Base-by-base conservation (phyloP, 2,888 invertebrate species). In the Megaustenia siamemsis region DNA sequence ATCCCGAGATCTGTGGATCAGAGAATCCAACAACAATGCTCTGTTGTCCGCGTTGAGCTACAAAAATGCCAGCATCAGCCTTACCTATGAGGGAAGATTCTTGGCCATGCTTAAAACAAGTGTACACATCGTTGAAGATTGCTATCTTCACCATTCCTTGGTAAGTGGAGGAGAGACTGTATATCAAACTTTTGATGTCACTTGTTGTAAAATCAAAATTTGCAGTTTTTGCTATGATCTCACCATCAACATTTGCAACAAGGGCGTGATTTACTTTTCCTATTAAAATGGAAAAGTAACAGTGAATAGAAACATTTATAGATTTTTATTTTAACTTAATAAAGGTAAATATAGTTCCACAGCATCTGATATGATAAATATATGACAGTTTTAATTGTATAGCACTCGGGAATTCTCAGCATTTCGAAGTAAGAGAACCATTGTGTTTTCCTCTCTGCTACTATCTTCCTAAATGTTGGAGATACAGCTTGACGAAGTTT, bases 21-120 rank as follows among this genome's bases (percentile, higher is more conserved):
- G 68, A 63, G 35, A 83, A 68, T n/a, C 83, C 83, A 18, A 83
- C 77, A 35, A 83, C 77, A 6, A 83, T 28, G 68, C 45, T 77
- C 53, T 68, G 45, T 43, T n/a, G n/a, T 8, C 83, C 77, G n/a
- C 63, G 76, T 10, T 24, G 83, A 28, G 83, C 83, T 1, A 77
- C 76, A 49, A 83, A 76, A 15, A 83, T 53, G 24, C 35, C 45
- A 5, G 45, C 40, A 10, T 21, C 38, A 0, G 76, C 49, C 0
- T 68, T 24, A 5, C 83, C 83, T 21, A 77, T 28, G 3, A 83
- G 66, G 10, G 83, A 66, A 1, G 63, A 63, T n/a, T 75, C 40
- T 24, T 76, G n/a, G 5, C 40, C 68, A 28, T 77, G 77, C 40
- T 68, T 66, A 40, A 83, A 77, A 49, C 83, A 83, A 4, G 43